These are phyloP conservation scores for Hybognathus amarus DNA, from an alignment of 2,797 vertebrate genomes.

Conservation along the genomic window DNA sequence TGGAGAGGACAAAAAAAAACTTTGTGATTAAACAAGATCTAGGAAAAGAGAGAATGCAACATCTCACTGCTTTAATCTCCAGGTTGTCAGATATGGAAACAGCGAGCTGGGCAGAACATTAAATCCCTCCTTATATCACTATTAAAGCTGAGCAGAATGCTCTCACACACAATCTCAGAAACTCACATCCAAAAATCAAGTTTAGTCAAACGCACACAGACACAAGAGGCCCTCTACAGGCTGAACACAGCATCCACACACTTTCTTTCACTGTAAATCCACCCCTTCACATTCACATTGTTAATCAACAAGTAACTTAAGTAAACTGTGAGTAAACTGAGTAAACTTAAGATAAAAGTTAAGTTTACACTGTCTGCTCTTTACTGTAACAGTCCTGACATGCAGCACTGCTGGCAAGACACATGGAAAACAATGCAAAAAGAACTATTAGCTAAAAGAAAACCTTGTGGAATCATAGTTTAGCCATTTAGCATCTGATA, in stretches of 20 bases:
- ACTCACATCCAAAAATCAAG: constrained; percentile 60
- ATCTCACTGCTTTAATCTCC: constrained; percentile 73
- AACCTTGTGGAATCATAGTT: neutral
- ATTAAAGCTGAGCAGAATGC: constrained; percentile 67
- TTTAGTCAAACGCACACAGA: constrained; percentile 57
- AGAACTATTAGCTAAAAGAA: neutral
- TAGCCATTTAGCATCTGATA: neutral
- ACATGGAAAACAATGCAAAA: neutral
- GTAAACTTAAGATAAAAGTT: neutral
- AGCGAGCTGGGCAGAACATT: constrained; percentile 57
- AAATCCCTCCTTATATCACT: constrained; percentile 70
- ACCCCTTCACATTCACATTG: neutral
- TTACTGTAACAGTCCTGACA: neutral
- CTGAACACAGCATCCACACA: constrained; percentile 38
- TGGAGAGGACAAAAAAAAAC: neutral
- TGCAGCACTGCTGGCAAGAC: neutral
- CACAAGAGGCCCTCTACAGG: constrained; percentile 26
- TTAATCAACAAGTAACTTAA: neutral
- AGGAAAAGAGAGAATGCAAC: neutral
- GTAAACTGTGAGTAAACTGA: neutral
- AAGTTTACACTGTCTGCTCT: neutral
- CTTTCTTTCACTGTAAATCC: neutral
- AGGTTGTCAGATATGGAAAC: constrained; percentile 70
- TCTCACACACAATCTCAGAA: constrained; percentile 44
- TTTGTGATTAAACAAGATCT: neutral